These are phyloP conservation scores for Sander lucioperca DNA, from an alignment of 2,113 vertebrate species.

Conservation along the genomic window DNA sequence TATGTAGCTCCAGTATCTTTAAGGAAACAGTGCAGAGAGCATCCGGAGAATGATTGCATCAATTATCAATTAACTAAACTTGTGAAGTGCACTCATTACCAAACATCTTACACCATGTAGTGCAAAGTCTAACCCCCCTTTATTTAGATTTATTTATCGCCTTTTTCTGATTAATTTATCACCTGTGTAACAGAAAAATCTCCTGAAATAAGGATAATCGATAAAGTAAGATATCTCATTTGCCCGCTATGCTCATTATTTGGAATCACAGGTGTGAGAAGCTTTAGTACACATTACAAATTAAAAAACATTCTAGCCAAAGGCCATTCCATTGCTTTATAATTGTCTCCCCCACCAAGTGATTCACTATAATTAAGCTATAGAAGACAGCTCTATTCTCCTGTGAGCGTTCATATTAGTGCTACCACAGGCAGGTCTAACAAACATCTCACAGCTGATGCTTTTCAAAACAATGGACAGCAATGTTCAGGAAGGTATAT, in stretches of 20 bases:
- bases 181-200: constrained; percentile 20
- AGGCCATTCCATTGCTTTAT: constrained; percentile 80
- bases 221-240: constrained; percentile 68
- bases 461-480: constrained; percentile 72
- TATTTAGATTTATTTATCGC: constrained; percentile 12
- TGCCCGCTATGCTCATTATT: constrained; percentile 71
- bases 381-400: constrained; percentile 77
- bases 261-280: constrained; percentile 74
- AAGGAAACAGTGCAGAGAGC: constrained; percentile 40
- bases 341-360: constrained; percentile 77
- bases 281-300: constrained; percentile 66
- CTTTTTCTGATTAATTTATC: constrained; percentile 50
- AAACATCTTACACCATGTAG: constrained; percentile 1
- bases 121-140: background rate
- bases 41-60: constrained; percentile 63
- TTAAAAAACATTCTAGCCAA: constrained; percentile 79
- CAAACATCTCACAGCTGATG: constrained; percentile 75
- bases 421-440: constrained; percentile 75
- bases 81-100: background rate
- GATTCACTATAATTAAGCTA: constrained; percentile 80
- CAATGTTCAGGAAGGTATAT: constrained; percentile 65
- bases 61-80: constrained; percentile 61
- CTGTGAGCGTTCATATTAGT: constrained; percentile 61
- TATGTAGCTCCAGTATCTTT: constrained; percentile 17
- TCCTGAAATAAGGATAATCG: constrained; percentile 60